Conservation (phyloP, 2,888 invertebrate species). For the Ophonus ardosiacus region DNA sequence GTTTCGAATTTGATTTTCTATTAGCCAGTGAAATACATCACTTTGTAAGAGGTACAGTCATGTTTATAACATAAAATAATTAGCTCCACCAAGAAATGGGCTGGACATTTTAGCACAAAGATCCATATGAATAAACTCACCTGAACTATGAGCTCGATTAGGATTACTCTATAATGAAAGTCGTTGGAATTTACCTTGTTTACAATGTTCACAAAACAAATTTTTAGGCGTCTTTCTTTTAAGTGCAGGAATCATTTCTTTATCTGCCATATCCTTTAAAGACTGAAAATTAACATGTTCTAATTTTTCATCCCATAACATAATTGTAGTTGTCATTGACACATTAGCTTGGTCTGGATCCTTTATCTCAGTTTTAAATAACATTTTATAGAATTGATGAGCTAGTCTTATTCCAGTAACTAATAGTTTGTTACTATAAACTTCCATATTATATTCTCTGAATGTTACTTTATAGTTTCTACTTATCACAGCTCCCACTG, state of each 20-base stretch:
- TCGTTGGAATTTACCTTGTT: too few species aligned
- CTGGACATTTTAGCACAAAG: conserved; percentile 64
- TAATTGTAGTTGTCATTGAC: conserved; percentile 40
- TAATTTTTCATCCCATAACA: conserved; percentile 68
- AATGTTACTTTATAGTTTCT: conserved; percentile 60
- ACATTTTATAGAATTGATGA: too few species aligned
- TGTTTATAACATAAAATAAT: conserved; percentile 61
- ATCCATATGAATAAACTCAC: conserved; percentile 61
- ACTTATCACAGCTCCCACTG: conserved; percentile 69
- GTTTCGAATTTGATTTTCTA: conserved; percentile 63
- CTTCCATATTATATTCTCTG: conserved; percentile 48
- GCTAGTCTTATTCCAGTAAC: conserved; percentile 53
- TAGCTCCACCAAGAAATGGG: conserved; percentile 61
- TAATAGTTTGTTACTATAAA: conserved; percentile 66
- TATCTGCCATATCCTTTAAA: too few species aligned
- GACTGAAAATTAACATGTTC: conserved; percentile 65
- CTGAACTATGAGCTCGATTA: too few species aligned
- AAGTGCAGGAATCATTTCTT: conserved; percentile 64
- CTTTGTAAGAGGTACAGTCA: too few species aligned
- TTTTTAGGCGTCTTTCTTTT: conserved; percentile 62
- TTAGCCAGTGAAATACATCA: conserved; percentile 6
- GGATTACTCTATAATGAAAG: too few species aligned
- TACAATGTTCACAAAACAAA: too few species aligned
- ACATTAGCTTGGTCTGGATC: conserved; percentile 59
- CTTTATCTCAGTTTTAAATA: too few species aligned